Base-by-base conservation (phyloP, 2,797 vertebrate genomes). In the Peromyscus nudipes region DNA sequence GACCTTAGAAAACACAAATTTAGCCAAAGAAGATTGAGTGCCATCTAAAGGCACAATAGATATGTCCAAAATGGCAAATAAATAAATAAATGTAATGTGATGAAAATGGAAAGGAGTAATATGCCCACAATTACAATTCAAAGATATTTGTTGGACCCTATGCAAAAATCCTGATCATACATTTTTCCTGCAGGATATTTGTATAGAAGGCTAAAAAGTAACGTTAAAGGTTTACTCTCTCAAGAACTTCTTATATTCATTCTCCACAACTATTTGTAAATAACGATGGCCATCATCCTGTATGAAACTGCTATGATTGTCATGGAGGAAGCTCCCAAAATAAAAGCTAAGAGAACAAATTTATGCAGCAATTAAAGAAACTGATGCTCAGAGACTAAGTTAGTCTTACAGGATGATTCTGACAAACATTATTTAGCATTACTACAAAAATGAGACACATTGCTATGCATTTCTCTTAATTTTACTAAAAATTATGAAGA, bases 71-170 rank as follows among this genome's bases (percentile, higher is more conserved):
- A 60, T 8, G 55, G 64, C n/a, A 86, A 21, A 81, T 92, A 81
- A 86, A 67, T 81, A 57, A 6, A 25, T 60, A 81, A 37, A 60
- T 25, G 1, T 13, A 52, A 25, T 57, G 16, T 37, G 95, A 69
- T 64, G 75, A 94, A 96, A 92, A 84, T 19, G 46, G 9, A 88
- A 90, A 88, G 49, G 10, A 79, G 43, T n/a, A 43, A 62, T 62
- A 91, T 25, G 46, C 21, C 13, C 27, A 79, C 13, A 89, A 40
- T 43, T 49, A 93, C 34, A 94, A 84, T 62, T 89, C 17, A 75
- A 83, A 34, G 19, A 14, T 84, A n/a, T 69, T 64, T 89, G 31
- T 82, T 27, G 14, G 43, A 82, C 10, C 7, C 29, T 27, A 9
- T 5, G 16, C 52, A 34, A 83, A 96, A 94, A 62, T 25, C 37